Percentiles rank a stretch among this genome's conserved stretches.
phyloP scores from a whole-genome alignment of 2,113 vertebrate species.

The Pelodiscus sinensis region DNA sequence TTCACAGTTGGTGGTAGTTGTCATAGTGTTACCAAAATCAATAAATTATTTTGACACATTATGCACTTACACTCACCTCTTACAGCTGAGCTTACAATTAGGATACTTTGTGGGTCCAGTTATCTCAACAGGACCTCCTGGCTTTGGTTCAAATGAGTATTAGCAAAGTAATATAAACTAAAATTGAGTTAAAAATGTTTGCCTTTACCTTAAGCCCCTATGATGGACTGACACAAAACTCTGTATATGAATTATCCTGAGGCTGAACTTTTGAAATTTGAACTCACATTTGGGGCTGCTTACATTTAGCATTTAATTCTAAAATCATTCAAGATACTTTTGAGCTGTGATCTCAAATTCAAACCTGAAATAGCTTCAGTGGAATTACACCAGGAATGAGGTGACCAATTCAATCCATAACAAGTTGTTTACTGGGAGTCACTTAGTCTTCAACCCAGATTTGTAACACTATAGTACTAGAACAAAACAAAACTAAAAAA shows the following conservation, averaged over 20 bases:
- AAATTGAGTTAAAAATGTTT: no score
- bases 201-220: not conserved
- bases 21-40: accelerated
- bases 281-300: not conserved
- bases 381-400: not conserved
- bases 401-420: not conserved
- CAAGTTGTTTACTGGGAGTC: accelerated
- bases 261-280: not conserved
- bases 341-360: not conserved
- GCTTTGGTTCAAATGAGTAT: no score
- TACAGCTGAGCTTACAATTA: no score
- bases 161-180: no score
- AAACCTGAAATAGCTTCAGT: not conserved
- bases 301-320: not conserved
- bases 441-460: not conserved
- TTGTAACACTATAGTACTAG: not conserved
- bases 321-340: not conserved
- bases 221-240: not conserved
- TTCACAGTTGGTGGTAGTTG: accelerated
- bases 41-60: no score
- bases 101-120: no score
- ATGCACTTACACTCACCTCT: no score
- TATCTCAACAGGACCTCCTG: no score
- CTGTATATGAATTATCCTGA: no score
- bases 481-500: not conserved